phyloP scores from a whole-genome alignment of 1,140 invertebrate species.

The Danaus plexippus region DNA sequence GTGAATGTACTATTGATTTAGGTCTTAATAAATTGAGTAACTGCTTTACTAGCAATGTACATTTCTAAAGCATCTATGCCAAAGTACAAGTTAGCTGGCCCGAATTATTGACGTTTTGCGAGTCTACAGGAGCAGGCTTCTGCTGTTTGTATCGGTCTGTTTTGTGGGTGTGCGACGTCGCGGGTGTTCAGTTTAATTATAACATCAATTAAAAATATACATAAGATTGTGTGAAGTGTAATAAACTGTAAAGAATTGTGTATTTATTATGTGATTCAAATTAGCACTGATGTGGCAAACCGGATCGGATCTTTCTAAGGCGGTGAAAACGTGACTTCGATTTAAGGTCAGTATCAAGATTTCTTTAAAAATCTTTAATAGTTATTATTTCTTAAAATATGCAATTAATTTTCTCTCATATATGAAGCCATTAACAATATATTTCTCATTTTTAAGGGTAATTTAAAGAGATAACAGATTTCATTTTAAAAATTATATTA shows the following conservation, averaged over 20 bases:
- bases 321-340: conserved; percentile 63
- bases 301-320: conserved; percentile 48
- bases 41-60: too few relatives aligned
- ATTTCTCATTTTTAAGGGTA: too few relatives aligned
- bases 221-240: conserved; percentile 37
- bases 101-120: conserved; percentile 57
- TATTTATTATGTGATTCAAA: conserved; percentile 50
- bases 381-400: conserved; percentile 5
- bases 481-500: too few relatives aligned
- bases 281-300: conserved; percentile 65
- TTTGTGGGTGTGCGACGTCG: conserved; percentile 43
- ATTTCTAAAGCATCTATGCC: conserved; percentile 4
- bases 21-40: too few relatives aligned
- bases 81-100: conserved; percentile 24
- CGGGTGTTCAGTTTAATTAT: conserved; percentile 16
- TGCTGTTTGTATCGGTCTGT: conserved; percentile 48
- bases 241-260: conserved; percentile 39
- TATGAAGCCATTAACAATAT: too few relatives aligned
- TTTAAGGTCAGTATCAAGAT: conserved; percentile 58
- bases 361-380: conserved; percentile 23
- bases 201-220: conserved; percentile 19
- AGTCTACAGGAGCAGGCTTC: conserved; percentile 40
- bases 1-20: too few relatives aligned
- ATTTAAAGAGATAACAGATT: too few relatives aligned
- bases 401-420: conserved; percentile 6